A percentile compares a stretch with the other conserved stretches of the same genome.
Conservation (phyloP, 2,113 vertebrate genomes). For the Rhea pennata region DNA sequence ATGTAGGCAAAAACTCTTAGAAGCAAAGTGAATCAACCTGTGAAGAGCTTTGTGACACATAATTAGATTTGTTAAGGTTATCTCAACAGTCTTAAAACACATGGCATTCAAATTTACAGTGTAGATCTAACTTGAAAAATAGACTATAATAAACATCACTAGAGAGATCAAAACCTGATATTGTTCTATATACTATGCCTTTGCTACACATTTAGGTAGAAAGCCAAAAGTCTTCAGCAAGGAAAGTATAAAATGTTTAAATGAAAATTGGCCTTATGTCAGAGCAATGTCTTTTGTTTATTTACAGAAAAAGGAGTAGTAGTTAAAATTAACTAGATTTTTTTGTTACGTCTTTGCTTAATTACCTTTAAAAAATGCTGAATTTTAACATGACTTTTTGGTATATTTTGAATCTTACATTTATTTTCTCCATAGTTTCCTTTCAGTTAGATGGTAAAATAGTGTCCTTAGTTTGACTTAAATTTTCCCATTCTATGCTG, state of each 20-base stretch:
- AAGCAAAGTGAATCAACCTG: background rate
- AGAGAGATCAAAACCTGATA: background rate
- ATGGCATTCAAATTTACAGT: rapidly evolving
- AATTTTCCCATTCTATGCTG: background rate
- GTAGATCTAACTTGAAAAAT: background rate
- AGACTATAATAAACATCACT: background rate
- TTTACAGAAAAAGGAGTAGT: background rate
- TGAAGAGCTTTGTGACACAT: background rate
- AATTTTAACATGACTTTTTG: background rate
- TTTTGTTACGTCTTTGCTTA: background rate
- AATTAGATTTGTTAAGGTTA: background rate
- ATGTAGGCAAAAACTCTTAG: background rate
- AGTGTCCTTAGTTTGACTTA: background rate
- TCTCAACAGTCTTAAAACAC: background rate
- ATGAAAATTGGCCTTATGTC: background rate
- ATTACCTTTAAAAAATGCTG: background rate
- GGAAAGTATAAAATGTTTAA: background rate
- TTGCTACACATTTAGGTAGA: background rate
- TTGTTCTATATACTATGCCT: background rate
- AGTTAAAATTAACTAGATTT: background rate
- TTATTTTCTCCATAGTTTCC: background rate
- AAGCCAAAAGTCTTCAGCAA: background rate
- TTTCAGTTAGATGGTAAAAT: background rate
- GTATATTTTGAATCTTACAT: background rate
- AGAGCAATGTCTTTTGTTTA: background rate